These are phyloP conservation scores for Malurus cyaneus DNA, from an alignment of 2,113 vertebrate species.

Conservation along the genomic window DNA sequence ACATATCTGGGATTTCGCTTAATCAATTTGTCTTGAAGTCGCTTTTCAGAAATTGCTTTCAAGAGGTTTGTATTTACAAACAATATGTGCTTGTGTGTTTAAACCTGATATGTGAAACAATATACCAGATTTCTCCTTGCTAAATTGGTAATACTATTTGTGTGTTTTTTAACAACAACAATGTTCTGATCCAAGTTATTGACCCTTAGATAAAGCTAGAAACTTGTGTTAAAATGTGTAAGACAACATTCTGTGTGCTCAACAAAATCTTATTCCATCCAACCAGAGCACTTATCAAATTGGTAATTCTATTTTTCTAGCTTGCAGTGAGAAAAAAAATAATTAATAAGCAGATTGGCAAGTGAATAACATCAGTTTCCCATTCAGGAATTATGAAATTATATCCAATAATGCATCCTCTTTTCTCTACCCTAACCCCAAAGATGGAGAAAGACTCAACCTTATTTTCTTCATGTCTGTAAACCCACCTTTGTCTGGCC, in stretches of 20 bases:
- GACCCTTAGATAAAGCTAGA: neutral
- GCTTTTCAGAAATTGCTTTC: neutral
- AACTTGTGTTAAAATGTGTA: neutral
- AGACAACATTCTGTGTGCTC: neutral
- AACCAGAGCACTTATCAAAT: neutral
- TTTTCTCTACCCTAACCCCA: neutral
- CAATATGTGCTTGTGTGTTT: neutral
- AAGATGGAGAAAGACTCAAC: neutral
- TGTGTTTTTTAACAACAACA: neutral
- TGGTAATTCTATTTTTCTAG: neutral
- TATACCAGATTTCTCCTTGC: neutral
- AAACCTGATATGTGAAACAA: neutral
- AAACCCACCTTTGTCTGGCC: neutral
- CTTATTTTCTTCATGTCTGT: neutral
- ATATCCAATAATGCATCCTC: neutral
- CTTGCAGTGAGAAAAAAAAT: neutral
- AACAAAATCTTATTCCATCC: neutral
- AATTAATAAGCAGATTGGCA: neutral
- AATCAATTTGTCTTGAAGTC: neutral
- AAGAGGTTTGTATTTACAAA: neutral
- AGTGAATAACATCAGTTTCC: neutral
- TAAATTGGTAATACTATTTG: neutral
- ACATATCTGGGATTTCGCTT: neutral
- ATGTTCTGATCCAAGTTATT: neutral
- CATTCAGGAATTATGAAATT: neutral